phyloP scores from a whole-genome alignment of 2,113 vertebrate genomes.

The Lophochroa leadbeateri region DNA sequence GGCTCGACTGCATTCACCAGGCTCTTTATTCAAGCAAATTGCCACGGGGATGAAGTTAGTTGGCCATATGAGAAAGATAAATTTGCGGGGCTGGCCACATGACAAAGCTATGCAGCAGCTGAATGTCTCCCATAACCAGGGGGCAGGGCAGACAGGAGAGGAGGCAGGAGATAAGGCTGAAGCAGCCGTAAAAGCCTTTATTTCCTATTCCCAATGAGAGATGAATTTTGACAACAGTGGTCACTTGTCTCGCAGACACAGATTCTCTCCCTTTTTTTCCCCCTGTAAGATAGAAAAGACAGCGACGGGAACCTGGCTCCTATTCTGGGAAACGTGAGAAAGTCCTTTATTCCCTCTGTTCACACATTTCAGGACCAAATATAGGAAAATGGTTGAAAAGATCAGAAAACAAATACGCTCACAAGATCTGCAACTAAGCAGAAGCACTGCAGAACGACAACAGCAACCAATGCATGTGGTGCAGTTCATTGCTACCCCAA shows the following conservation, averaged over 20 bases:
- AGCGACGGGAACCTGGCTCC: neutral
- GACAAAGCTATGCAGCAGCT: neutral
- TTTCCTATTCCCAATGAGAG: neutral
- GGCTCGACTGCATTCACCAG: neutral
- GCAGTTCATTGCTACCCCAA: neutral
- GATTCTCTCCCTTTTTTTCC: neutral
- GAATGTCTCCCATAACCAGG: neutral
- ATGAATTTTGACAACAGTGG: neutral
- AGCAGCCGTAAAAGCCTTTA: neutral
- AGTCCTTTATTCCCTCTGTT: neutral
- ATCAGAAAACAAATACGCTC: neutral
- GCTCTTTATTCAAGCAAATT: conserved; percentile 40
- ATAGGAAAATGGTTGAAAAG: neutral
- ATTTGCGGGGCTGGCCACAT: neutral
- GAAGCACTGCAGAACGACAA: neutral
- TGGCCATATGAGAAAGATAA: conserved; percentile 27
- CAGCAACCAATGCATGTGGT: neutral
- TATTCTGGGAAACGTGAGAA: neutral
- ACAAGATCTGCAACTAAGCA: neutral
- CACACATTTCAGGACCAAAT: neutral
- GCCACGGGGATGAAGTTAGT: conserved; percentile 37
- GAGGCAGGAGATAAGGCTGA: neutral
- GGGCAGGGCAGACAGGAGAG: neutral
- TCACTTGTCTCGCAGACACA: neutral
- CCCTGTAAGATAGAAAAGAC: neutral